Evolutionary conservation across 1,140 invertebrate species (phyloP), one percentile per base, ranked within the genome.

Genomic region (Ips typographus): DNA sequence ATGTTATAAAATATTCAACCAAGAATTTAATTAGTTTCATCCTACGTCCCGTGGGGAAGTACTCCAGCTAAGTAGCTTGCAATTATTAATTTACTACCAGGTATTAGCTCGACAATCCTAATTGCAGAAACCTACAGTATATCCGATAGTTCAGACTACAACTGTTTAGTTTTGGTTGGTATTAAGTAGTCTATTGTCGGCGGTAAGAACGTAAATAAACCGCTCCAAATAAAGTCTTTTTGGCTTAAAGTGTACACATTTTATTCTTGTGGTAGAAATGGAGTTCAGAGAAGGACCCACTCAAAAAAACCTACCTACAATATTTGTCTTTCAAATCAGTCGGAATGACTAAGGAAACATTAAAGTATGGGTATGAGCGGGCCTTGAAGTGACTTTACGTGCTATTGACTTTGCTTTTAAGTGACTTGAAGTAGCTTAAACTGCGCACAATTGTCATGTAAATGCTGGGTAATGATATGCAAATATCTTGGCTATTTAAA

Each of bases 381-480:
- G n/a, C 55, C 7, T 57, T 57, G 39, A 40, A 52, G 37, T 57
- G 37, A 57, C n/a, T 40, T 57, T 57, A 40, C 40, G 40, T 57
- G 55, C 55, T 57, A 57, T 57, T 57, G 55, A 57, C 55, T 57
- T 57, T 57, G 39, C 8, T 22, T 22, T 57, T 61, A 61, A 61
- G 58, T 61, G 58, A 44, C 40, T 47, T 44, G 58, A 40, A 61
- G 58, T 61, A 42, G 37, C 40, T 47, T 44, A 42, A 40, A 61
- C n/a, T 52, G 49, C 37, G 49, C 42, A 51, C 36, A 52, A 63
- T 63, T 63, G 60, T 63, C 60, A 63, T 63, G 60, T 63, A 63
- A 63, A 63, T 63, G 47, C 37, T 41, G 2, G 60, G 38, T 63
- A 63, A 63, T 63, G 47, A 63, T 63, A 63, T 63, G 60, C 42